Conservation (phyloP, 1,140 invertebrate genomes). For the Lysiphlebus fabarum region DNA sequence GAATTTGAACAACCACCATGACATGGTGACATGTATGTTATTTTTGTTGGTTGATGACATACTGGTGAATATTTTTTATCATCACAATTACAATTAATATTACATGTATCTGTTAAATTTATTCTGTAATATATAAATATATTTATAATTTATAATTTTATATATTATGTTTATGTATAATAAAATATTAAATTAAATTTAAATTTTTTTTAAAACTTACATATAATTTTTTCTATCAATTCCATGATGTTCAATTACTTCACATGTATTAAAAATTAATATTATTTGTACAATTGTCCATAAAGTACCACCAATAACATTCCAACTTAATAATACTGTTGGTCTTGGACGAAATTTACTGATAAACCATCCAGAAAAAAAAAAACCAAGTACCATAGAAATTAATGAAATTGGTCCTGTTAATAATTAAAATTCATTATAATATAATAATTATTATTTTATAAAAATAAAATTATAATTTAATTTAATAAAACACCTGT, state of each 20-base stretch:
- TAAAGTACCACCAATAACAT: constrained; percentile 60
- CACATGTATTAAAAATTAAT: constrained; percentile 62
- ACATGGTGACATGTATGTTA: constrained; percentile 63
- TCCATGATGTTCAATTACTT: constrained; percentile 45
- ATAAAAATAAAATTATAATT: not conserved
- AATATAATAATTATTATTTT: no score
- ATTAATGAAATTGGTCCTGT: constrained; percentile 56
- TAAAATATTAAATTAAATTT: no score
- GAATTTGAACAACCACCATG: constrained; percentile 60
- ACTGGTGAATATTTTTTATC: constrained; percentile 60
- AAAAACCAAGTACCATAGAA: constrained; percentile 62
- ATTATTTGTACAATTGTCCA: constrained; percentile 55
- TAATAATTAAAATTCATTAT: no score
- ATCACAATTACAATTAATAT: constrained; percentile 57
- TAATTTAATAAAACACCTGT: constrained; percentile 51
- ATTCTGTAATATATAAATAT: constrained; percentile 41
- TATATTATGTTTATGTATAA: no score
- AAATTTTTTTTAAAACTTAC: constrained; percentile 39
- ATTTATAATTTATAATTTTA: no score
- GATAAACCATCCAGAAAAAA: constrained; percentile 62
- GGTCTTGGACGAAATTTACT: constrained; percentile 63
- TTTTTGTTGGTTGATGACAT: constrained; percentile 55
- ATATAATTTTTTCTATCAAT: constrained; percentile 41
- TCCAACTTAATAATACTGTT: constrained; percentile 62
- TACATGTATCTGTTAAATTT: constrained; percentile 56